A percentile compares a stretch with the other conserved stretches of the same genome.
phyloP scores from a whole-genome alignment of 2,888 invertebrate species.

The Dromius quadrimaculatus region DNA sequence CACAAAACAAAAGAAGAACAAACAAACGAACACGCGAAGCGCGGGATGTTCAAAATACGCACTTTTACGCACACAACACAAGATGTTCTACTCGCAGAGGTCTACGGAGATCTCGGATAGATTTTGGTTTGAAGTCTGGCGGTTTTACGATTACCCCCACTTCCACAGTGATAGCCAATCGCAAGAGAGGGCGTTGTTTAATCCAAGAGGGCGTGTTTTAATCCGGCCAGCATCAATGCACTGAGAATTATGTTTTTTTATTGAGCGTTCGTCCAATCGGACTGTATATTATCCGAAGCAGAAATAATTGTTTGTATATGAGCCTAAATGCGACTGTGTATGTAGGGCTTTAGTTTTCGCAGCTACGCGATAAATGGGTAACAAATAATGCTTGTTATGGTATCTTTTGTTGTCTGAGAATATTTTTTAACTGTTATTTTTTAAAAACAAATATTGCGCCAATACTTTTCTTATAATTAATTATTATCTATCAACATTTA shows the following conservation, averaged over 20 bases:
- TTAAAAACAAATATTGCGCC: no score
- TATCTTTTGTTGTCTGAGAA: neutral
- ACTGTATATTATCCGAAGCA: no score
- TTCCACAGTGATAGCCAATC: neutral
- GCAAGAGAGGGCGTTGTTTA: slow-evolving; percentile 1
- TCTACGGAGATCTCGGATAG: slow-evolving; percentile 10
- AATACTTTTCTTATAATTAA: no score
- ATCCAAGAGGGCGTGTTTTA: slow-evolving; percentile 14
- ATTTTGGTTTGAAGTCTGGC: neutral
- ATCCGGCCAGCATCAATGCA: neutral
- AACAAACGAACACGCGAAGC: slow-evolving; percentile 52
- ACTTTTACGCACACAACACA: slow-evolving; percentile 23
- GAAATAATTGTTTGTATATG: no score
- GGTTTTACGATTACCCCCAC: slow-evolving; percentile 27
- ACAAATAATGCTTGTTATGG: neutral
- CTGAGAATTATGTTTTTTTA: slow-evolving; percentile 1
- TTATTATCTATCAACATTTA: no score
- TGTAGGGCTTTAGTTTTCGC: neutral
- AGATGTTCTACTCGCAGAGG: neutral
- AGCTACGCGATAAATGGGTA: neutral
- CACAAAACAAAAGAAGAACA: slow-evolving; percentile 54
- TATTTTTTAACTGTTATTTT: no score
- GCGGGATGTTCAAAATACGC: slow-evolving; percentile 52
- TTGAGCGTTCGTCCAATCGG: slow-evolving; percentile 53
- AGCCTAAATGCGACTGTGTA: neutral